phyloP scores from a whole-genome alignment of 2,888 invertebrate genomes.

The Sclerodermus sp. region DNA sequence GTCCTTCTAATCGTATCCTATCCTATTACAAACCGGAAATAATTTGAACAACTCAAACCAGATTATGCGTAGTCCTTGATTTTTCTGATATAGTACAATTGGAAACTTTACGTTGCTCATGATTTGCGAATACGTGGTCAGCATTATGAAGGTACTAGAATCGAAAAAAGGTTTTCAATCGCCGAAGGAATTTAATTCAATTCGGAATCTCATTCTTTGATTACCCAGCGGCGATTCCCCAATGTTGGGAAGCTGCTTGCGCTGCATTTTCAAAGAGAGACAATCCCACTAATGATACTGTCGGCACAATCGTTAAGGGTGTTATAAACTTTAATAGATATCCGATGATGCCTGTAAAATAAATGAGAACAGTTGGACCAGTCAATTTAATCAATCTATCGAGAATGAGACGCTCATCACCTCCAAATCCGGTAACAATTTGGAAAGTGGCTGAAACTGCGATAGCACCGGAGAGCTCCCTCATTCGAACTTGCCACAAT shows the following conservation, averaged over 20 bases:
- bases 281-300: conserved; percentile 80
- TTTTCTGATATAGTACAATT: conserved; percentile 63
- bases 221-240: conserved; percentile 82
- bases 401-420: conserved; percentile 22
- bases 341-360: conserved; percentile 69
- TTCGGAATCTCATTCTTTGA: not conserved
- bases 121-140: conserved; percentile 80
- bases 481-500: conserved; percentile 76
- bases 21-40: conserved; percentile 67
- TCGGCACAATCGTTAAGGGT: conserved; percentile 82
- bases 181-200: conserved; percentile 1
- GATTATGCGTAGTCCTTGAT: conserved; percentile 61
- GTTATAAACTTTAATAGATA: conserved; percentile 75
- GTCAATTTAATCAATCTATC: not conserved
- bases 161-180: conserved; percentile 3
- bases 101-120: conserved; percentile 70
- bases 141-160: conserved; percentile 71
- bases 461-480: conserved; percentile 81
- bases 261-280: conserved; percentile 82
- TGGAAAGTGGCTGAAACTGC: conserved; percentile 78
- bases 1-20: no score
- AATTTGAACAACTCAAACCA: conserved; percentile 77
- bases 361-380: not conserved
- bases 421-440: conserved; percentile 67
- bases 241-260: conserved; percentile 77